Evolutionary conservation across 2,113 vertebrate genomes (phyloP).

Genomic region (Solenodon paradoxus): DNA sequence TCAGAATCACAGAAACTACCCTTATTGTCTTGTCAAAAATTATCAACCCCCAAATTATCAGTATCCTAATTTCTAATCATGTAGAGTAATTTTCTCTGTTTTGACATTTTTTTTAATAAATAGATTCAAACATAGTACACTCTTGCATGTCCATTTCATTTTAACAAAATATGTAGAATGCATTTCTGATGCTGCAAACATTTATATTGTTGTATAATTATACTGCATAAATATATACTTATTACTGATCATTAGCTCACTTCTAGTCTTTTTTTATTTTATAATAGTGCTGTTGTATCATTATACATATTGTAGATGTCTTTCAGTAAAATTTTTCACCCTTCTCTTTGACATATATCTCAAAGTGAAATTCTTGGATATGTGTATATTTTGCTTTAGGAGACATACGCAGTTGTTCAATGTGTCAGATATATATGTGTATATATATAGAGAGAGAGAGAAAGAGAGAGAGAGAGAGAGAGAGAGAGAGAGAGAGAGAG

Average conservation of each 20-base stretch:
- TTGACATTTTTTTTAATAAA: background rate
- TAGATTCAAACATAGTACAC: background rate
- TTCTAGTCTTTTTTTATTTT: no score
- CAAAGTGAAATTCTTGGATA: background rate
- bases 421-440: no score
- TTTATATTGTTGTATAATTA: background rate
- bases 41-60: background rate
- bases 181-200: background rate
- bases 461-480: no score
- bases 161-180: background rate
- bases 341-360: background rate
- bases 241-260: background rate
- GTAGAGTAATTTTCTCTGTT: background rate
- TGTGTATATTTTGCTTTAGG: background rate
- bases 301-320: background rate
- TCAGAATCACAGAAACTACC: background rate
- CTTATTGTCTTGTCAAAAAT: background rate
- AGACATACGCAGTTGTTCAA: background rate
- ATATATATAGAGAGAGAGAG: no score
- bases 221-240: background rate
- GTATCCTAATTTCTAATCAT: background rate
- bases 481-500: no score
- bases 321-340: background rate
- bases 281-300: background rate
- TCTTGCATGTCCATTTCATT: background rate